Evolutionary conservation across 1,140 invertebrate genomes (phyloP), one percentile per base, ranked within the genome.

Genomic region (Formica exsecta): DNA sequence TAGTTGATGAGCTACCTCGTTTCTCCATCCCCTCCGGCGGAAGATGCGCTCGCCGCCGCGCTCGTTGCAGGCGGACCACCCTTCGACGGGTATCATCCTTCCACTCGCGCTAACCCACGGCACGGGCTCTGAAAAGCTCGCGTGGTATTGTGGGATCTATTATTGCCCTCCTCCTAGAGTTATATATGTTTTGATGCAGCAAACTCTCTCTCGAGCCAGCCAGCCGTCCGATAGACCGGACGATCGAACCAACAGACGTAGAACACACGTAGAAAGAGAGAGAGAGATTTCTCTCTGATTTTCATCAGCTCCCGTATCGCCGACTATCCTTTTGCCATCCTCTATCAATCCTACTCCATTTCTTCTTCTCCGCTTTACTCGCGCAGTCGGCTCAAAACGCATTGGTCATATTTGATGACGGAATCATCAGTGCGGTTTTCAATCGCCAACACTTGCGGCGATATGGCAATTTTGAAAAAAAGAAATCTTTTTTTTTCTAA

Each of bases 1-100:
- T 95, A 95, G 95, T 95, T 95, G 95, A 95, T 95, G 94, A 95
- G 94, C 91, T 93, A 90, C 90, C 90, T 73, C 92, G 88, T 89
- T 86, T 89, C 85, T 87, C 86, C 74, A 79, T 65, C 84, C 91
- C 65, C 65, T 62, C 64, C 62, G 86, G 25, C 66, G 79, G 38
- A 83, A 57, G 38, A 36, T 80, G 64, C 80, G 48, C 32, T 73
- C 70, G 54, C 61, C 62, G 76, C 54, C 59, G 25, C 25, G 25
- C 25, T 29, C 25, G 59, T 74, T 66, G 71, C 86, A 74, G 75
- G 77, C 62, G n/a, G 29, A 22, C 73, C 54, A 38, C 79, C 19
- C 74, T 54, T 59, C 41, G 3, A 62, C 44, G 19, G 29, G 64
- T 85, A 85, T 51, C 81, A 85, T 70, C 54, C 65, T 62, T 71